Evolutionary conservation across 1,140 invertebrate genomes (phyloP).

Genomic region (Pseudachorutes palmiensis): DNA sequence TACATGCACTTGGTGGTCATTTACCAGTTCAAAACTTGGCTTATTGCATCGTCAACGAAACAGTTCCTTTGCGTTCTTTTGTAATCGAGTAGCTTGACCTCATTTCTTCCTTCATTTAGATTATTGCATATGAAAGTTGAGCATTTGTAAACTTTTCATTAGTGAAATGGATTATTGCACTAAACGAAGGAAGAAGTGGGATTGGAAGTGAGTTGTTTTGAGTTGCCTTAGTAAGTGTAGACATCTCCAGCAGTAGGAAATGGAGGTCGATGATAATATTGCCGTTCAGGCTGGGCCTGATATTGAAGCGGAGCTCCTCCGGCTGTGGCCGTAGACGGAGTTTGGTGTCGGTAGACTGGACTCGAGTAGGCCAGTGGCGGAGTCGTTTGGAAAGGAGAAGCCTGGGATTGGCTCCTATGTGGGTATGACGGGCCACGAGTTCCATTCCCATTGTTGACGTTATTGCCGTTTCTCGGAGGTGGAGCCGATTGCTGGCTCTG

Average conservation of each 20-base stretch:
- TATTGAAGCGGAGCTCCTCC: neutral
- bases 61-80: too few species aligned
- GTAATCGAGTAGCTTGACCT: too few species aligned
- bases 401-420: conserved; percentile 14
- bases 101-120: too few species aligned
- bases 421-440: conserved; percentile 7
- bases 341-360: neutral
- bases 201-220: neutral
- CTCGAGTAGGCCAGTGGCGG: neutral
- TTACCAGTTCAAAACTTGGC: too few species aligned
- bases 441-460: conserved; percentile 16
- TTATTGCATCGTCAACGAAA: too few species aligned
- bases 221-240: neutral
- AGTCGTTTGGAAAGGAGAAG: neutral
- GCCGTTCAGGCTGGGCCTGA: neutral
- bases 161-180: too few species aligned
- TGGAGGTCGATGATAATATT: neutral
- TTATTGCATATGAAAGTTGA: too few species aligned
- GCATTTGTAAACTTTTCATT: too few species aligned
- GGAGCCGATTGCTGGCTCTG: conserved; percentile 10
- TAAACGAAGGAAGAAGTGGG: too few species aligned
- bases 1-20: too few species aligned
- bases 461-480: conserved; percentile 20
- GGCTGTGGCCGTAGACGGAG: neutral
- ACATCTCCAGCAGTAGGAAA: neutral